These are phyloP conservation scores for Otus sunia DNA, from an alignment of 2,113 vertebrate species.

Conservation along the genomic window DNA sequence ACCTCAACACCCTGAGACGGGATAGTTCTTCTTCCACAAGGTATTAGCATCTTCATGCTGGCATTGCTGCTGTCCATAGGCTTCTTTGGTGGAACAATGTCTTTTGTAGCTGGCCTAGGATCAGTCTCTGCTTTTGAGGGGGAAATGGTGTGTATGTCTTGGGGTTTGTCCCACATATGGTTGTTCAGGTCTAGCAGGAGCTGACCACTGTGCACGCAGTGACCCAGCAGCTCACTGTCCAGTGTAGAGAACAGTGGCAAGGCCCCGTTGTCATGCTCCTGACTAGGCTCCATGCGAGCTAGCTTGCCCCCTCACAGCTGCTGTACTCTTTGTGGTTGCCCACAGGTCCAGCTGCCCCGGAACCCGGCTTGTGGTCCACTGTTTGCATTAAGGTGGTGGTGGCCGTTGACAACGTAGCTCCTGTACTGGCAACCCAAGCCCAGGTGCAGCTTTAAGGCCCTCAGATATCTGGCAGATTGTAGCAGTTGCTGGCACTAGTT, in stretches of 20 bases:
- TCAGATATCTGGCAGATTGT: neutral
- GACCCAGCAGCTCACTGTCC: rapidly evolving
- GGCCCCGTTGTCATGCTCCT: neutral
- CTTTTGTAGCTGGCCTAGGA: neutral
- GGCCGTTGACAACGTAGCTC: neutral
- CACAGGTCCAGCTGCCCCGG: neutral
- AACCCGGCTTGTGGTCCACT: neutral
- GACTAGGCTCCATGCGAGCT: rapidly evolving
- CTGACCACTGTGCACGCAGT: rapidly evolving
- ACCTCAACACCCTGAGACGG: constrained; percentile 81
- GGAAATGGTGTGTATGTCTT: neutral
- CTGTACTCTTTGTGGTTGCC: neutral
- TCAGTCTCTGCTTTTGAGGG: neutral
- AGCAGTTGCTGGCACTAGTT: neutral
- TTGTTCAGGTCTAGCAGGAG: neutral
- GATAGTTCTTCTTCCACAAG: constrained; percentile 73
- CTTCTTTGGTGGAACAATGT: neutral
- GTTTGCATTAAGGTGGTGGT: neutral
- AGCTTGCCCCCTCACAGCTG: neutral
- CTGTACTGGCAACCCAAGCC: neutral
- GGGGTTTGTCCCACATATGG: neutral
- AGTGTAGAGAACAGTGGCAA: rapidly evolving
- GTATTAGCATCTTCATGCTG: constrained; percentile 26
- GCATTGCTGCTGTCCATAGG: neutral
- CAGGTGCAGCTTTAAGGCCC: neutral